Base-by-base conservation (phyloP, 2,888 invertebrate genomes). In the Pyrocoelia pectoralis region DNA sequence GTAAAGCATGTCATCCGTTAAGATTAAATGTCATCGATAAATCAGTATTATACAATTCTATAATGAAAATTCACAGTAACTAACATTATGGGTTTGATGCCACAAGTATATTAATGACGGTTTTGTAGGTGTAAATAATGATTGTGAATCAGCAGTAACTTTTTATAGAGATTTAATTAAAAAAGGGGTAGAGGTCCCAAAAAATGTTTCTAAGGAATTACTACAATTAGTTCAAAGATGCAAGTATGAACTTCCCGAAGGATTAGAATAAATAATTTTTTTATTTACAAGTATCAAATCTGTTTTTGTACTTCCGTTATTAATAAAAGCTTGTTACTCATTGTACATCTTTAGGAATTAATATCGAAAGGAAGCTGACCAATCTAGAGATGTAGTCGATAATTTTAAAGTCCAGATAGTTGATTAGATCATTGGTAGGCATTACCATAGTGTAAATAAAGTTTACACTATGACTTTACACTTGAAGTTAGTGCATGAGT, bases 11-110 rank as follows among this genome's bases (percentile, higher is more conserved):
- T 33, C 55, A 61, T 19, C 70, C 73, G 54, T 49, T 78, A n/a
- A 59, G 75, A 38, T 38, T 65, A 4, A 65, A 72, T 41, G 40
- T 70, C 12, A 63, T 86, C 1, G 80, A 84, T 60, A 70, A 77
- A 0, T 68, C 74, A 1, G 81, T 81, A 33, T 73, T 87, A 14
- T 83, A 84, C 68, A 81, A 83, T 1, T 72, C 83, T 66, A 84
- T 86, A 28, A 68, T 87, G 72, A 83, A 83, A 70, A 80, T 85
- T 12, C 79, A 83, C 69, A 82, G 87, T 86, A 73, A 84, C 84
- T 83, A 49, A 12, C 24, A 18, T n/a, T 18, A n/a, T 2, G 18
- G 10, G n/a, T n/a, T n/a, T 38, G 24, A 24, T 5, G 24, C 5
- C 33, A 51, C 10, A n/a, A n/a, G n/a, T n/a, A n/a, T n/a, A n/a